Evolutionary conservation across 1,140 invertebrate genomes (phyloP), one percentile per base, ranked within the genome.

Genomic region (Drosophila littoralis): DNA sequence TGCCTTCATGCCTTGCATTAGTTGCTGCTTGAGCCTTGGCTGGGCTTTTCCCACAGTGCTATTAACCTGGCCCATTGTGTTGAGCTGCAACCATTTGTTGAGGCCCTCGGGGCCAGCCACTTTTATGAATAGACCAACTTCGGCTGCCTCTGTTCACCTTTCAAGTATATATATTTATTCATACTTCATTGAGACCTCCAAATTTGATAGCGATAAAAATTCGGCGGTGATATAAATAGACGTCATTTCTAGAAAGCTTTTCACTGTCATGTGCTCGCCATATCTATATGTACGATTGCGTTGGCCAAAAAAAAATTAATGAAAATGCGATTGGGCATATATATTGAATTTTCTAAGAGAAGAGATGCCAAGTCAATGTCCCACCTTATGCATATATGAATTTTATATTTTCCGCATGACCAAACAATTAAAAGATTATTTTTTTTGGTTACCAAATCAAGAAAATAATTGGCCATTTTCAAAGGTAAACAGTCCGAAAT

Each of bases 191-290:
- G 33, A 33, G 54, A 51, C 52, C 64, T 81, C 78, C 42, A 81
- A 61, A 65, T 70, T 75, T 17, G 15, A 35, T 51, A 52, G 83
- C 83, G 77, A 86, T 70, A 88, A 83, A 46, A 66, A 57, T 52
- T 52, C 38, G 51, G 57, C 7, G 13, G 35, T 40, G 13, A 35
- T 73, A 86, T 43, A 82, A 88, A 86, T 82, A 85, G 58, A 66
- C 43, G 15, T 45, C 50, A 74, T 71, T 71, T 70, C 61, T 72
- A 58, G 66, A 76, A 72, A 78, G 67, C 43, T 83, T 65, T 79
- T 76, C 65, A 55, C 72, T 65, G 79, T 86, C 82, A 86, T 86
- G 83, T 88, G 82, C 64, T 61, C 33, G 15, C 22, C 55, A n/a
- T 48, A 13, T 69, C 9, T 70, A 17, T 48, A 13, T 69, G 7